Evolutionary conservation across 1,140 invertebrate genomes (phyloP).

Genomic region (Microplitis mediator): DNA sequence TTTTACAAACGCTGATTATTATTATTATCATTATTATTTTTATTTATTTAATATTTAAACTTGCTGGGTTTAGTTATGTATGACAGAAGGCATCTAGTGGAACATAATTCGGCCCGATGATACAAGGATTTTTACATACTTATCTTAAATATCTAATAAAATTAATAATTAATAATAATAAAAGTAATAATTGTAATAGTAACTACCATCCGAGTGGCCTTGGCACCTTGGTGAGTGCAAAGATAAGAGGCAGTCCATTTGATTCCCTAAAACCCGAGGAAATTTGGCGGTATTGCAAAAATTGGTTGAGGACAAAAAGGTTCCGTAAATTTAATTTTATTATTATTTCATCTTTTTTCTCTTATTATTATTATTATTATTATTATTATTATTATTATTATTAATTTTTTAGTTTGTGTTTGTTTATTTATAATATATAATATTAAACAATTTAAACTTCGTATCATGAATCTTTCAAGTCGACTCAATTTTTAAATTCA

Average conservation of each 20-base stretch:
- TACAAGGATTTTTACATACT: conserved; percentile 19
- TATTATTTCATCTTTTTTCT: too few relatives aligned
- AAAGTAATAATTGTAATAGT: background rate
- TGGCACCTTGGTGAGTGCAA: conserved; percentile 23
- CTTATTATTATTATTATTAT: background rate
- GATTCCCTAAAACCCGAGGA: conserved; percentile 6
- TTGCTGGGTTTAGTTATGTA: conserved; percentile 11
- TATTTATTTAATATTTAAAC: conserved; percentile 4
- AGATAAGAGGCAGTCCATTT: conserved; percentile 19
- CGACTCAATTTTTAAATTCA: background rate
- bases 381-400: too few relatives aligned
- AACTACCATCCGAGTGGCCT: conserved; percentile 24
- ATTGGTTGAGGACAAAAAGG: background rate
- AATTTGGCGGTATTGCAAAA: conserved; percentile 15
- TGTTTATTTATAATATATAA: background rate
- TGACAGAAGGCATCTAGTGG: conserved; percentile 30
- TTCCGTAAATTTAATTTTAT: background rate
- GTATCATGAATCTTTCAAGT: background rate
- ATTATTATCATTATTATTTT: background rate
- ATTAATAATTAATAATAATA: conserved; percentile 9
- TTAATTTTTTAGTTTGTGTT: background rate
- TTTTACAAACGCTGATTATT: conserved; percentile 30
- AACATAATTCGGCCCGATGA: conserved; percentile 29
- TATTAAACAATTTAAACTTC: too few relatives aligned
- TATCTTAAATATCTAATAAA: conserved; percentile 18